Evolutionary conservation across 2,113 vertebrate genomes (phyloP), one percentile per base, ranked within the genome.

Genomic region (Salvelinus namaycush): DNA sequence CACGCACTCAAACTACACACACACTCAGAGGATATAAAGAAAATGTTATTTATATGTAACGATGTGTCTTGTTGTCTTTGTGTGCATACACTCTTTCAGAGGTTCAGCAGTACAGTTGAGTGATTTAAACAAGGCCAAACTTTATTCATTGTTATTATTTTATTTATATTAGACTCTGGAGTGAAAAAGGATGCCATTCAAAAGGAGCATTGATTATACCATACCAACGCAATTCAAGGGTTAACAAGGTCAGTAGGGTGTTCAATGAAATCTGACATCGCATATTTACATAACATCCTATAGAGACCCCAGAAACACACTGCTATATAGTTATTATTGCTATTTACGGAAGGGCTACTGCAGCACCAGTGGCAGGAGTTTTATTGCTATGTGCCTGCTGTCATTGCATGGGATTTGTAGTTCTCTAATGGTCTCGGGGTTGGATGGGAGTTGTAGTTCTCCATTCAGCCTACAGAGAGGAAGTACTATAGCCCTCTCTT

Each of bases 131-230:
- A 73, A 79, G 59, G 39, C 39, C 71, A 70, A 24, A 68, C 67
- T 24, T 72, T 91, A 89, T 92, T 88, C 84, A 81, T 89, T 89
- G 84, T 92, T 90, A 77, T 91, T 90, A 76, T 79, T 93, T 93
- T 86, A 91, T 92, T 92, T 90, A 90, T 93, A 92, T 93, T 92
- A 94, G 92, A 93, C 89, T 93, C 90, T 93, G 83, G 86, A 93
- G 92, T 94, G 93, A 93, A 94, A 94, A 94, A 93, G 92, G 91
- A 93, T 93, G 89, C 83, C 90, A 84, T 88, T 88, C 77, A 85
- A 84, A 93, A 93, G 91, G 93, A 93, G 93, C 92, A 93, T 94
- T 92, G 87, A 85, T 89, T 91, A 92, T 87, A 89, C 88, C 86
- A 88, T 93, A 92, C 87, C 92, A 94, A 94, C 91, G 91, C 83